Evolutionary conservation across 2,113 vertebrate genomes (phyloP).

Genomic region (Takifugu flavidus): DNA sequence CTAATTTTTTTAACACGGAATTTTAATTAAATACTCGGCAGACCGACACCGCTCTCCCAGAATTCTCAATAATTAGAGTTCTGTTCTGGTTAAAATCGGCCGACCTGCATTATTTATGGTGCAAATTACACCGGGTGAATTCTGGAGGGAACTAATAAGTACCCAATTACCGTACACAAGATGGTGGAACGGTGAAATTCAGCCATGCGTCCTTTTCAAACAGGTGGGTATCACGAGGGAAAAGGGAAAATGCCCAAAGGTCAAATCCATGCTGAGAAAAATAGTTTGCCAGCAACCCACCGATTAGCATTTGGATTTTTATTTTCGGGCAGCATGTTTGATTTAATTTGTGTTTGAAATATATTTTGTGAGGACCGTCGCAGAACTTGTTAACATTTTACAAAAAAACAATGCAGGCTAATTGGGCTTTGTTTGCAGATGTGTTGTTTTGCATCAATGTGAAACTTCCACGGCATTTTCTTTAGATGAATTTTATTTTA

Average conservation of each 20-base stretch:
- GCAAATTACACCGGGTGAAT: slow-evolving; percentile 20
- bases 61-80: slow-evolving; percentile 46
- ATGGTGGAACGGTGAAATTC: background rate
- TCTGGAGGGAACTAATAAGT: slow-evolving; percentile 9
- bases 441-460: no score
- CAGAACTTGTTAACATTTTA: no score
- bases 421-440: no score
- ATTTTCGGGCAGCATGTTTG: no score
- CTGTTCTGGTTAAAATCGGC: slow-evolving; percentile 37
- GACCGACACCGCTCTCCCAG: slow-evolving; percentile 21
- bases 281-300: background rate
- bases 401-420: no score
- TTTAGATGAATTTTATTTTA: no score
- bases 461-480: no score
- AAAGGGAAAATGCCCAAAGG: background rate
- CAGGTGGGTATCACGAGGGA: background rate
- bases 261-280: background rate
- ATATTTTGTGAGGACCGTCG: no score
- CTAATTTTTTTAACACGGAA: background rate
- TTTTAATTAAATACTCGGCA: slow-evolving; percentile 8
- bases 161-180: background rate
- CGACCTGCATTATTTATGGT: slow-evolving; percentile 8
- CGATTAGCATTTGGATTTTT: no score
- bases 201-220: background rate
- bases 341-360: no score